Evolutionary conservation across 1,140 invertebrate genomes (phyloP).

Genomic region (Drosophila asahinai): DNA sequence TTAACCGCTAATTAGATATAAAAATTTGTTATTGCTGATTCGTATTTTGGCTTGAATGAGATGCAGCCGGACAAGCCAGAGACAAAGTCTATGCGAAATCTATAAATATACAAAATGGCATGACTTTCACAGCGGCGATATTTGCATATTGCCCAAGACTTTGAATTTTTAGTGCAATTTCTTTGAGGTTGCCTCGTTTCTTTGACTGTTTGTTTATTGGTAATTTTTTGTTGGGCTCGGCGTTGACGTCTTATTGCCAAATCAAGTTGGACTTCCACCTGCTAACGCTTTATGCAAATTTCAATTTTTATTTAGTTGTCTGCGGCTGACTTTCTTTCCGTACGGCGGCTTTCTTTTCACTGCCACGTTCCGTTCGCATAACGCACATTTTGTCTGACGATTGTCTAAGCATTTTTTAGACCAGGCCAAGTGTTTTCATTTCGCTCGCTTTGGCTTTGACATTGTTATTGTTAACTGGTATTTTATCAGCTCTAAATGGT

Average conservation of each 20-base stretch:
- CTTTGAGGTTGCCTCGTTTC: background rate
- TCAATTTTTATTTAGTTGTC: conserved; percentile 42
- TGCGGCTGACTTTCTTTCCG: conserved; percentile 66
- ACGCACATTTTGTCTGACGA: conserved; percentile 42
- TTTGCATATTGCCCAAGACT: conserved; percentile 61
- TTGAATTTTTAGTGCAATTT: conserved; percentile 54
- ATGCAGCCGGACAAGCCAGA: conserved; percentile 10
- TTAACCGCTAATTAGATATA: conserved; percentile 83
- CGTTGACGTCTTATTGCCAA: conserved; percentile 61
- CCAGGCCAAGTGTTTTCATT: conserved; percentile 35
- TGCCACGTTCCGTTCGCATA: conserved; percentile 57
- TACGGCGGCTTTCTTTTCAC: conserved; percentile 68
- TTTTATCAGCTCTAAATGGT: conserved; percentile 68
- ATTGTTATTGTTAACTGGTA: conserved; percentile 62
- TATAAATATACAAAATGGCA: conserved; percentile 38
- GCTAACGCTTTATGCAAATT: conserved; percentile 71
- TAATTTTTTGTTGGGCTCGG: conserved; percentile 7
- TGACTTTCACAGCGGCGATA: conserved; percentile 43
- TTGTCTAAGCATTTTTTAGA: conserved; percentile 36
- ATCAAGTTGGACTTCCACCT: conserved; percentile 47
- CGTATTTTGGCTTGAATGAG: conserved; percentile 50
- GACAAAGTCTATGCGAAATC: conserved; percentile 36
- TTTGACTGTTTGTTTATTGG: conserved; percentile 3
- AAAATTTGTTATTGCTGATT: conserved; percentile 68
- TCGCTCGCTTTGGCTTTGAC: conserved; percentile 26